Evolutionary conservation across 2,888 invertebrate species (phyloP).

Genomic region (Brachypalpus laphriformis): DNA sequence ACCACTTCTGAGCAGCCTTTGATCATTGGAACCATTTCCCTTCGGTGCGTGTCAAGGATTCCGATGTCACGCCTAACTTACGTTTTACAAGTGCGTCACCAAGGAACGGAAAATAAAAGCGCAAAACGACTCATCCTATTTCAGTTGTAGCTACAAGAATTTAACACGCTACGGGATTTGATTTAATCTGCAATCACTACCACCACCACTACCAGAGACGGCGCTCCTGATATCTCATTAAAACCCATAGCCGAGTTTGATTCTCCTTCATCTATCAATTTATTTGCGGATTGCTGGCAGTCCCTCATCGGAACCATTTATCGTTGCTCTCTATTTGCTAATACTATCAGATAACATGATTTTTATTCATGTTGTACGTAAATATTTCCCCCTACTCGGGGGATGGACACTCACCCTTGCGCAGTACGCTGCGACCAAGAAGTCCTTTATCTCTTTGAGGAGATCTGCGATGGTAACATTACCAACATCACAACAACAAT

Average conservation of each 20-base stretch:
- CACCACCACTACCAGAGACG: slow-evolving; percentile 18
- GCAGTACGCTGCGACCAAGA: background rate
- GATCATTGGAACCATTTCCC: slow-evolving; percentile 2
- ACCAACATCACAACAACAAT: slow-evolving; percentile 17
- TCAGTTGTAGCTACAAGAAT: slow-evolving; percentile 75
- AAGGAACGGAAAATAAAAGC: slow-evolving; percentile 13
- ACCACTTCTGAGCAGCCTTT: slow-evolving; percentile 15
- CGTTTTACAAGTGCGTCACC: slow-evolving; percentile 31
- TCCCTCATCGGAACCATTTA: slow-evolving; percentile 29
- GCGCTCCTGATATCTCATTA: background rate
- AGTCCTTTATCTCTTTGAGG: slow-evolving; percentile 35
- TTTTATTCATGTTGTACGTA: slow-evolving; percentile 47
- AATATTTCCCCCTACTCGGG: slow-evolving; percentile 6
- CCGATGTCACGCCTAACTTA: slow-evolving; percentile 53
- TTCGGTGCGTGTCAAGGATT: slow-evolving; percentile 56
- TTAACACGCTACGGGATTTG: slow-evolving; percentile 77
- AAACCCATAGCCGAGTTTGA: slow-evolving; percentile 9
- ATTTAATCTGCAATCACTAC: slow-evolving; percentile 38
- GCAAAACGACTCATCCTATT: slow-evolving; percentile 24
- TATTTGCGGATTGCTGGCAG: slow-evolving; percentile 24
- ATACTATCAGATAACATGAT: slow-evolving; percentile 64
- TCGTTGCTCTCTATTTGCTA: slow-evolving; percentile 48
- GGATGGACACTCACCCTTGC: slow-evolving; percentile 14
- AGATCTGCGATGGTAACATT: slow-evolving; percentile 32
- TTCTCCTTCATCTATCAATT: slow-evolving; percentile 38